These are phyloP conservation scores for Styela plicata DNA, from an alignment of 23 tunicate genomes.

Conservation along the genomic window DNA sequence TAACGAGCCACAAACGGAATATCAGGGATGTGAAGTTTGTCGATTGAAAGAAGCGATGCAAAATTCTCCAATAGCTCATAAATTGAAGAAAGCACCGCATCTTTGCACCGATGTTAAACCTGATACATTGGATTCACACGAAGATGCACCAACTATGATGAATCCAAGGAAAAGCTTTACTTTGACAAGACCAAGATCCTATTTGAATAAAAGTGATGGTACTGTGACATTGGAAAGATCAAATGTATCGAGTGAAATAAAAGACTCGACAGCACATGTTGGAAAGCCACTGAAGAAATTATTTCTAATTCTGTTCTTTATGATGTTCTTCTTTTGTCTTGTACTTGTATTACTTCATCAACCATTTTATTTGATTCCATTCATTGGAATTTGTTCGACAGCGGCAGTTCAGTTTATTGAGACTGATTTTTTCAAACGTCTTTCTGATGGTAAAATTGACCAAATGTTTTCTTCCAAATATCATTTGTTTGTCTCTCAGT, in stretches of 20 bases:
- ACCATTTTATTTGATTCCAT: not conserved
- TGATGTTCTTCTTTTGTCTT: not conserved
- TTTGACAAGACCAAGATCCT: not conserved
- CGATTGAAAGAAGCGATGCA: conserved; percentile 73
- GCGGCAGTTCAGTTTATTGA: not conserved
- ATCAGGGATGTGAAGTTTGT: conserved; percentile 83
- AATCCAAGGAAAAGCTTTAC: not conserved
- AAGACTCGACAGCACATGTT: not conserved
- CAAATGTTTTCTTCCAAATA: not conserved
- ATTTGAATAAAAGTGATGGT: not conserved
- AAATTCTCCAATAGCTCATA: conserved; percentile 56
- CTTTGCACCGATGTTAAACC: conserved; percentile 32
- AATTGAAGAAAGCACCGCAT: conserved; percentile 55
- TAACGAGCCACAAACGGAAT: conserved; percentile 50
- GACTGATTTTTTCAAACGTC: not conserved
- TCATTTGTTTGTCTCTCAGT: not conserved
- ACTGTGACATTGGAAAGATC: not conserved
- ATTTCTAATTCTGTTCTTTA: not conserved
- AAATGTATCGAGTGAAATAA: not conserved
- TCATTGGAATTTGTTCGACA: not conserved
- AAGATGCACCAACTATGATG: not conserved
- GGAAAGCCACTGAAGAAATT: not conserved
- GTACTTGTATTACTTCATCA: not conserved
- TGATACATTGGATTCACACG: not conserved
- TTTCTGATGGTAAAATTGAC: not conserved